These are phyloP conservation scores for Hanleya hanleyi DNA, from an alignment of 2,888 invertebrate genomes.

Conservation along the genomic window DNA sequence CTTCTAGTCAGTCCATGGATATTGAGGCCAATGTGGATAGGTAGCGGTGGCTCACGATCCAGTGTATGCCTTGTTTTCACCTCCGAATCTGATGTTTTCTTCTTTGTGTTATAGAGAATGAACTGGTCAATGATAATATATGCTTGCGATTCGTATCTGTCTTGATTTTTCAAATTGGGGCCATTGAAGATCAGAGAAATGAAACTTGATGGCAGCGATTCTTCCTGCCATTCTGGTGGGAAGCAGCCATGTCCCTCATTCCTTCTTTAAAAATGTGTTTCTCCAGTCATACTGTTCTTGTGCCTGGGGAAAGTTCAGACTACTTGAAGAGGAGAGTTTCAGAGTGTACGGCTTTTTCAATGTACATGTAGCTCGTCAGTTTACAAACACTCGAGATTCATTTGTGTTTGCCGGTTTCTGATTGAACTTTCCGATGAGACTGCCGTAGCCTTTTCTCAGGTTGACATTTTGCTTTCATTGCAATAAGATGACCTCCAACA, in stretches of 20 bases:
- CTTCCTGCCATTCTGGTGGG: constrained; percentile 13
- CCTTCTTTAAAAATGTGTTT: constrained; percentile 20
- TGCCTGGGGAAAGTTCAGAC: too few relatives aligned
- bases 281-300: constrained; percentile 15
- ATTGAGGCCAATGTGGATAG: constrained; percentile 16
- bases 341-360: too few relatives aligned
- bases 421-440: too few relatives aligned
- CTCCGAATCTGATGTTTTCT: neutral
- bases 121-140: constrained; percentile 16
- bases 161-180: too few relatives aligned
- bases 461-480: constrained; percentile 3
- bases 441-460: too few relatives aligned
- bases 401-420: too few relatives aligned
- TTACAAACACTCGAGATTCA: too few relatives aligned
- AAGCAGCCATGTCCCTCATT: constrained; percentile 13
- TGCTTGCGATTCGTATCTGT: constrained; percentile 3
- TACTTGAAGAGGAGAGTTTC: too few relatives aligned
- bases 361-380: too few relatives aligned
- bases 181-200: too few relatives aligned
- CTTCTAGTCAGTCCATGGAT: too few relatives aligned
- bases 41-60: constrained; percentile 19
- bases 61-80: neutral
- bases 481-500: neutral
- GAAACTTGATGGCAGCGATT: constrained; percentile 19
- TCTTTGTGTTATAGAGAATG: constrained; percentile 1